Conservation (phyloP, 2,113 vertebrate genomes). For the Ascaphus truei region DNA sequence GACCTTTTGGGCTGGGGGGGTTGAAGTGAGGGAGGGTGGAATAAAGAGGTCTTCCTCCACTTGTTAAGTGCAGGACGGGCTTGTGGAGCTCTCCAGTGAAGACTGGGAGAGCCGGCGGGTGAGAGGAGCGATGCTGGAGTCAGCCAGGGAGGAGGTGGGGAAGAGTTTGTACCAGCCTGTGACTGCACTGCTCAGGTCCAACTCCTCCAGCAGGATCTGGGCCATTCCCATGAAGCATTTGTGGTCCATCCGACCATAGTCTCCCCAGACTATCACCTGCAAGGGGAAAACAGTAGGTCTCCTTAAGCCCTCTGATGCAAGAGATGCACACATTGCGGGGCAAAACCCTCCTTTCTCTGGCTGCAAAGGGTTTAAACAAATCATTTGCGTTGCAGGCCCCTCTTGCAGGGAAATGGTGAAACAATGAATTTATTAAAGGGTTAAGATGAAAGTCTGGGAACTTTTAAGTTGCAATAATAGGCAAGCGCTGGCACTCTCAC, state of each 20-base stretch:
- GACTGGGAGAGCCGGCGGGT: constrained; percentile 94
- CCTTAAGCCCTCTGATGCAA: too few species aligned
- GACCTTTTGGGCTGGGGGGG: constrained; percentile 1
- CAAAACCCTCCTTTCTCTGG: too few species aligned
- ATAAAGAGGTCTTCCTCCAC: not conserved
- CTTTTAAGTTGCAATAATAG: too few species aligned
- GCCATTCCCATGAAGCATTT: constrained; percentile 99
- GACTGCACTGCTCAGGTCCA: constrained; percentile 82
- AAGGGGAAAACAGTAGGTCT: not conserved
- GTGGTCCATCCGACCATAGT: constrained; percentile 98
- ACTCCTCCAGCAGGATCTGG: constrained; percentile 93
- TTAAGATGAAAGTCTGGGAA: too few species aligned
- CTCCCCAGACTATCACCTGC: constrained; percentile 96
- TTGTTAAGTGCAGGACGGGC: constrained; percentile 87
- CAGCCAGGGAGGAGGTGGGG: constrained; percentile 93
- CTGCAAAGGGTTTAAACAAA: too few species aligned
- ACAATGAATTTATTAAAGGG: too few species aligned
- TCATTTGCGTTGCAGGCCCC: too few species aligned
- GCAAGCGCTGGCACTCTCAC: too few species aligned
- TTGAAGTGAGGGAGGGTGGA: not conserved
- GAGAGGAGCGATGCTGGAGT: constrained; percentile 88
- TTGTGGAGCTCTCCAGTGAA: constrained; percentile 94
- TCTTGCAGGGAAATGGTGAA: not conserved
- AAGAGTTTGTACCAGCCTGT: constrained; percentile 98
- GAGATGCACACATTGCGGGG: too few species aligned